Percentiles rank a stretch among this genome's conserved stretches.
Evolutionary conservation across 2,113 vertebrate species (phyloP).

Genomic region (Gymnorhina tibicen): DNA sequence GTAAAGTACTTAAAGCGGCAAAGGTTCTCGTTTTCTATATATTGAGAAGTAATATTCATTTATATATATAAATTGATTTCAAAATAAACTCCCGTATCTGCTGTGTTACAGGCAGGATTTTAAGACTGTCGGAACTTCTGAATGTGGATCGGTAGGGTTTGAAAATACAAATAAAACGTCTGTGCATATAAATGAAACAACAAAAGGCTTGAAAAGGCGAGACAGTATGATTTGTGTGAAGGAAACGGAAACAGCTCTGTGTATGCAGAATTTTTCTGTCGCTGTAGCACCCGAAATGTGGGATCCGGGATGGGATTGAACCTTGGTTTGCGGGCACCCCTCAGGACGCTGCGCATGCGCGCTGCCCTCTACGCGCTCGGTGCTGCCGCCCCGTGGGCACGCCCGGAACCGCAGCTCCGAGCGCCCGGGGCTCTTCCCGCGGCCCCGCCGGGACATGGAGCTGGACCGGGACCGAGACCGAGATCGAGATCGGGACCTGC

Average conservation of each 20-base stretch:
- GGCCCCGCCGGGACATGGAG: background rate
- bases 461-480: background rate
- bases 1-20: background rate
- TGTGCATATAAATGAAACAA: background rate
- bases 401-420: background rate
- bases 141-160: background rate
- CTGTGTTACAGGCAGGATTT: background rate
- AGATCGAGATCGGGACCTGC: too few relatives aligned
- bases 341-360: background rate
- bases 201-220: too few relatives aligned
- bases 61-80: background rate
- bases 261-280: background rate
- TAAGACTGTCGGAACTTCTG: background rate
- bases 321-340: fast-evolving
- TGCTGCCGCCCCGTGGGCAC: background rate
- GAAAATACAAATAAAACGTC: background rate
- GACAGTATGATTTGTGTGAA: background rate
- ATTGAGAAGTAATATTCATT: background rate
- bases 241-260: too few relatives aligned
- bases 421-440: background rate
- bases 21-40: background rate
- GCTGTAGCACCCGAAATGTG: background rate
- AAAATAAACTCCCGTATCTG: fast-evolving
- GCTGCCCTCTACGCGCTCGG: background rate
- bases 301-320: background rate